A percentile compares a stretch with the other conserved stretches of the same genome.
phyloP scores from a whole-genome alignment of 2,888 invertebrate genomes.

The Drosophila greeni region DNA sequence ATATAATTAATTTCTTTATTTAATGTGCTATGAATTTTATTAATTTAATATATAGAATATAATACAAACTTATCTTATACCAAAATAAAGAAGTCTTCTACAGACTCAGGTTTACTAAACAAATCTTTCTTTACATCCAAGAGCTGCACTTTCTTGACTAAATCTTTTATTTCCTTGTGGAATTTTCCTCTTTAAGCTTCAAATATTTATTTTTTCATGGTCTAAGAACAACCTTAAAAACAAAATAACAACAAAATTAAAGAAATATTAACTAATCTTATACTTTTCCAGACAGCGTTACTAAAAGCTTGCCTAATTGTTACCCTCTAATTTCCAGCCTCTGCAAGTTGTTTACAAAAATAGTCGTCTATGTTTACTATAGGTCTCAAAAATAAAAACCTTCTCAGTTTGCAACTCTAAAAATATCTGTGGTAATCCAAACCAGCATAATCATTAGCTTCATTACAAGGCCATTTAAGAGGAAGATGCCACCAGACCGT shows the following conservation, averaged over 20 bases:
- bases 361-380: conserved; percentile 2
- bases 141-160: fast-evolving
- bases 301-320: background rate
- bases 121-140: too few species aligned
- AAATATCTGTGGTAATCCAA: conserved; percentile 23
- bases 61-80: too few species aligned
- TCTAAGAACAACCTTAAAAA: background rate
- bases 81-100: too few species aligned
- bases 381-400: conserved; percentile 11
- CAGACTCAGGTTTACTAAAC: too few species aligned
- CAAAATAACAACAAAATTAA: background rate
- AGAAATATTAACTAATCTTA: background rate
- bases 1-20: too few species aligned
- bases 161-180: background rate
- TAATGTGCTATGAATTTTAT: too few species aligned
- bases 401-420: conserved; percentile 14
- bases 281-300: background rate
- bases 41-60: too few species aligned
- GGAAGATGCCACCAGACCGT: conserved; percentile 49
- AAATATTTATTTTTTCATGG: background rate
- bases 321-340: background rate
- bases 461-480: conserved; percentile 56
- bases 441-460: conserved; percentile 42
- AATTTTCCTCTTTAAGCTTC: background rate
- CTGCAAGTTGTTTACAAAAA: conserved; percentile 13